These are phyloP conservation scores for Lepus americanus DNA, from an alignment of 2,113 vertebrate genomes.

Conservation along the genomic window DNA sequence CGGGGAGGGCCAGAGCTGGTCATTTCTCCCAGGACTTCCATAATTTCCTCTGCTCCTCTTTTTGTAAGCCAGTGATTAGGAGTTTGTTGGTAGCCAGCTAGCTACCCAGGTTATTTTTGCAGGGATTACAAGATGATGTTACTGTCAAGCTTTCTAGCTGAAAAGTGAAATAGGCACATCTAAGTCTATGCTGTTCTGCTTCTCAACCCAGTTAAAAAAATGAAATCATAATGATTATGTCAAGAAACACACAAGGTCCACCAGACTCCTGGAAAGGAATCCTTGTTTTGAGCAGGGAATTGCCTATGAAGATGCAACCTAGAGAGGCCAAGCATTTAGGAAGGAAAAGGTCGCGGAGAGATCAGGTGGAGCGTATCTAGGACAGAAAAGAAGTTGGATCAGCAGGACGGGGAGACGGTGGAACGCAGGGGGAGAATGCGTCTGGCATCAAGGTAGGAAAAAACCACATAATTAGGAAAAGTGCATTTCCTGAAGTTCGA, in stretches of 20 bases:
- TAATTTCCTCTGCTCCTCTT: neutral
- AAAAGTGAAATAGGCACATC: neutral
- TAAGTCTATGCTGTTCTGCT: conserved; percentile 4
- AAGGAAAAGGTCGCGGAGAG: neutral
- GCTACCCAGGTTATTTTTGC: no score
- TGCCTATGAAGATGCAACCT: neutral
- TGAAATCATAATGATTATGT: conserved; percentile 8
- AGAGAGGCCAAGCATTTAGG: neutral
- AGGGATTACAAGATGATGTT: neutral
- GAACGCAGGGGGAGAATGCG: neutral
- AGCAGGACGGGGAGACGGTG: neutral
- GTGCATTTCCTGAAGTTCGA: neutral
- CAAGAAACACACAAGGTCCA: conserved; percentile 20
- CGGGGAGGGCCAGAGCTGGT: no score
- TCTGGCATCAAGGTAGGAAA: neutral
- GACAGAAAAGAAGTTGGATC: neutral
- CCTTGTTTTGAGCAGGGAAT: neutral
- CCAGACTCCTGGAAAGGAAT: neutral
- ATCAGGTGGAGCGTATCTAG: neutral
- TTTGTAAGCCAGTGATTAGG: neutral
- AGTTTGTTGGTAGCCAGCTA: neutral
- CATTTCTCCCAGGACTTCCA: neutral
- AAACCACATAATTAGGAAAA: neutral
- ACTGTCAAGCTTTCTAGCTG: neutral
- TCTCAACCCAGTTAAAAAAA: neutral